These are phyloP conservation scores for Taeniopygia guttata DNA, from an alignment of 2,797 vertebrate genomes.

Conservation along the genomic window DNA sequence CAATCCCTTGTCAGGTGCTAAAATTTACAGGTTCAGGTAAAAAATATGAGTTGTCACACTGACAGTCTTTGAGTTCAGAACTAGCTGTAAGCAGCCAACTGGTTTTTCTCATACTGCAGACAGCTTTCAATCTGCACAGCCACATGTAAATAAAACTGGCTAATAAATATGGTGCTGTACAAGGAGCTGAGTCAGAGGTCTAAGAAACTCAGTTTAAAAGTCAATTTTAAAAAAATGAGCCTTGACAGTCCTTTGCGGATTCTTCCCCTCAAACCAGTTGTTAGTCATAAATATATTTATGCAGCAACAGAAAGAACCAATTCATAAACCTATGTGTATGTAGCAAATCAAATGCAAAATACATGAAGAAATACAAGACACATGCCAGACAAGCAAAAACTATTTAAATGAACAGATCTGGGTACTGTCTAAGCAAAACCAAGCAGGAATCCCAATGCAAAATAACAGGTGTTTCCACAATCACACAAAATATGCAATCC, in stretches of 20 bases:
- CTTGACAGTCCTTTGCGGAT: background rate
- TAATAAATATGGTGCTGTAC: background rate
- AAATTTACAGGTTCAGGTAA: background rate
- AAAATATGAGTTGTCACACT: background rate
- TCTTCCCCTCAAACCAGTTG: background rate
- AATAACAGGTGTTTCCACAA: constrained; percentile 74
- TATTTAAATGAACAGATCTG: constrained; percentile 46
- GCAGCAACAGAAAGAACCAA: constrained; percentile 80
- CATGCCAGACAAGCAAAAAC: constrained; percentile 76
- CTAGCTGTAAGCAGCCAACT: background rate
- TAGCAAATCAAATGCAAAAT: constrained; percentile 53
- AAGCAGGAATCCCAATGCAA: constrained; percentile 67
- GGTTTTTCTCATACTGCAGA: background rate
- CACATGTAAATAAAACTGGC: background rate
- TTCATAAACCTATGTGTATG: constrained; percentile 65
- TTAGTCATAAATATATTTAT: constrained; percentile 35
- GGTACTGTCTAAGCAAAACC: constrained; percentile 55
- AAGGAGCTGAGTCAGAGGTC: background rate
- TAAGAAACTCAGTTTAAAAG: background rate
- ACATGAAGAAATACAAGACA: constrained; percentile 48
- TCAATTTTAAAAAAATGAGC: background rate
- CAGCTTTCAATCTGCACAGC: background rate
- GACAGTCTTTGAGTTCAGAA: background rate
- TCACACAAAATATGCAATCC: constrained; percentile 69
- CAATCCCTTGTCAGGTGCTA: background rate